Percentiles rank a stretch among this genome's conserved stretches.
These are phyloP conservation scores for Hormaphis cornu DNA, from an alignment of 1,140 invertebrate species.

Conservation along the genomic window DNA sequence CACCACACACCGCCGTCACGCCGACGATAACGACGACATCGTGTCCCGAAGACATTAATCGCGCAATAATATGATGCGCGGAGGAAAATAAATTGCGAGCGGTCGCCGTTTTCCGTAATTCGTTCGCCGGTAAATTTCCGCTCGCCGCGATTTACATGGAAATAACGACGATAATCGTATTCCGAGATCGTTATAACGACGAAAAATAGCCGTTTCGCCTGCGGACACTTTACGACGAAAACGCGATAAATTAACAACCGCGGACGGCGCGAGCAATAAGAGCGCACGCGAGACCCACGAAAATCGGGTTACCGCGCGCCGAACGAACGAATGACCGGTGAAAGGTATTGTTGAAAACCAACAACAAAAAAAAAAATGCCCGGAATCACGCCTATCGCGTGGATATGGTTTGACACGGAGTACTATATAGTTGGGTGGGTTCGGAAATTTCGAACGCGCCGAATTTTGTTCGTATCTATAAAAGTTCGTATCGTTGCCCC, in stretches of 20 bases:
- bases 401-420: too few species aligned
- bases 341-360: too few species aligned
- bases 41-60: slow-evolving; percentile 15
- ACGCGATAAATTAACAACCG: slow-evolving; percentile 8
- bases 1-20: too few species aligned
- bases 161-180: slow-evolving; percentile 15
- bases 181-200: background rate
- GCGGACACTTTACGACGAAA: background rate
- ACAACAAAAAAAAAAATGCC: too few species aligned
- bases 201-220: slow-evolving; percentile 4
- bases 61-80: too few species aligned
- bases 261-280: background rate
- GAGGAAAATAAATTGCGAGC: background rate
- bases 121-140: slow-evolving; percentile 6
- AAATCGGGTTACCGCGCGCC: background rate
- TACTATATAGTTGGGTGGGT: too few species aligned
- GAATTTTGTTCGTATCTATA: too few species aligned
- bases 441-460: too few species aligned
- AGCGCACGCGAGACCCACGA: slow-evolving; percentile 5
- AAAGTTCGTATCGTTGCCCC: too few species aligned
- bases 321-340: too few species aligned
- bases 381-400: too few species aligned
- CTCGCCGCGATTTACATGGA: slow-evolving; percentile 18
- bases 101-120: slow-evolving; percentile 26
- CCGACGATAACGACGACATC: too few species aligned